phyloP scores from a whole-genome alignment of 1,140 invertebrate genomes.

The Cherax quadricarinatus region DNA sequence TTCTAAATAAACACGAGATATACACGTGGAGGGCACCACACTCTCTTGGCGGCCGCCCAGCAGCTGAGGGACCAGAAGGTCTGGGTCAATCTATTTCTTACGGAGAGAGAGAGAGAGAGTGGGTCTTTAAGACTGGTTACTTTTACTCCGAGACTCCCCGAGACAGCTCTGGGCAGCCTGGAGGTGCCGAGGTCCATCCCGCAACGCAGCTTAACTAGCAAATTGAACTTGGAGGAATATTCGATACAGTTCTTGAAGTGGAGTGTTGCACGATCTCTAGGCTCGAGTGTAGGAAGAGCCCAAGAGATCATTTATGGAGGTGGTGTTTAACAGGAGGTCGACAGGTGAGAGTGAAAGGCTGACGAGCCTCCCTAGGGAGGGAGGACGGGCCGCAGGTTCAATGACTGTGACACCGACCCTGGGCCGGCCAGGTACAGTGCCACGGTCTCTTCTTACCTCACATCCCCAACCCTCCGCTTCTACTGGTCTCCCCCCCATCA shows the following conservation, averaged over 20 bases:
- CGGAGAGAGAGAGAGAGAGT: slow-evolving; percentile 38
- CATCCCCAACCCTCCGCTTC: not conserved
- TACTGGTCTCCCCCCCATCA: not conserved
- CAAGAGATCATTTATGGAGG: not conserved
- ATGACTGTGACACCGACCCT: slow-evolving; percentile 33
- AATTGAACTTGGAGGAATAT: not conserved
- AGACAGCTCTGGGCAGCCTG: not conserved
- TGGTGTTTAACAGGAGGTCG: not conserved
- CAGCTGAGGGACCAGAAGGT: slow-evolving; percentile 21
- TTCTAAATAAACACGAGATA: not conserved
- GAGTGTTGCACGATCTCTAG: too few species aligned
- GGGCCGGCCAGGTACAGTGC: slow-evolving; percentile 14
- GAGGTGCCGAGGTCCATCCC: not conserved
- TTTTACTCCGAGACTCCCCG: slow-evolving; percentile 11
- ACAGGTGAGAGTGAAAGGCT: slow-evolving; percentile 16
- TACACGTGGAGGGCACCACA: not conserved
- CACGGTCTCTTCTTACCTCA: slow-evolving; percentile 6
- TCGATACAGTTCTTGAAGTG: not conserved
- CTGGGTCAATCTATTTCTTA: slow-evolving; percentile 41
- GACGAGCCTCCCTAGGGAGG: not conserved
- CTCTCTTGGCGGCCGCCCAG: slow-evolving; percentile 20
- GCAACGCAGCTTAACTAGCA: not conserved
- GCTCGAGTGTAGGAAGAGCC: not conserved
- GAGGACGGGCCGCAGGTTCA: slow-evolving; percentile 21
- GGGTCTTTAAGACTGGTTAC: not conserved